A percentile compares a stretch with the other conserved stretches of the same genome.
Evolutionary conservation across 2,113 vertebrate species (phyloP).

Genomic region (Channa maculata): DNA sequence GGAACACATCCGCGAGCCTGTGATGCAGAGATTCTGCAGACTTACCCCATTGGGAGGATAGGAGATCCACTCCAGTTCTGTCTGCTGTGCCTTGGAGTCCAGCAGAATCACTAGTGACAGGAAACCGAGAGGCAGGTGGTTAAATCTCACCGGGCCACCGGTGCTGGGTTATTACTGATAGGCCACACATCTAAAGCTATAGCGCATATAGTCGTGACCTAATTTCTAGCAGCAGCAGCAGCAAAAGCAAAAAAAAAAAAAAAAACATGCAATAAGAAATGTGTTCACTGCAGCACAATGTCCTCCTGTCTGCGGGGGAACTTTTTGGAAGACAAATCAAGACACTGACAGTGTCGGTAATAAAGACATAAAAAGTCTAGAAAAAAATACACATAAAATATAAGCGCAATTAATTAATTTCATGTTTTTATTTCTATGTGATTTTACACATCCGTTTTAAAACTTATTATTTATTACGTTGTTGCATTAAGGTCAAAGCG

Average conservation of each 20-base stretch:
- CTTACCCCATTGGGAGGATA: conserved; percentile 98
- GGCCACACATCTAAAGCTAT: conserved; percentile 57
- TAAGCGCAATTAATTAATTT: too few relatives aligned
- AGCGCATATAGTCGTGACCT: conserved; percentile 59
- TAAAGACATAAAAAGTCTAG: neutral
- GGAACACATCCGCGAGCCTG: conserved; percentile 18
- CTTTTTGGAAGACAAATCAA: conserved; percentile 29
- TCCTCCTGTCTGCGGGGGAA: conserved; percentile 20
- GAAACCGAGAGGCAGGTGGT: conserved; percentile 75
- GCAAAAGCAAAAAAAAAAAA: conserved; percentile 18
- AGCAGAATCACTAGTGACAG: conserved; percentile 93
- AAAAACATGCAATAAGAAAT: conserved; percentile 22
- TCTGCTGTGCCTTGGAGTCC: conserved; percentile 99
- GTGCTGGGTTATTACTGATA: conserved; percentile 27
- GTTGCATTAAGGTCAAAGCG: conserved; percentile 23
- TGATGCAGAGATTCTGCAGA: conserved; percentile 32
- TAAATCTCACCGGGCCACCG: conserved; percentile 69
- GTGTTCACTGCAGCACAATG: conserved; percentile 44
- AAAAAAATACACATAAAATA: neutral
- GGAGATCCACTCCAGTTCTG: conserved; percentile 99
- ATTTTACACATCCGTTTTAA: conserved; percentile 6
- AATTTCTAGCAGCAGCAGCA: conserved; percentile 54
- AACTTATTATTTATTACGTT: neutral
- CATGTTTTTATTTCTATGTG: neutral
- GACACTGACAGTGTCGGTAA: neutral